Base-by-base conservation (phyloP, 2,797 vertebrate species). In the Furcifer pardalis region DNA sequence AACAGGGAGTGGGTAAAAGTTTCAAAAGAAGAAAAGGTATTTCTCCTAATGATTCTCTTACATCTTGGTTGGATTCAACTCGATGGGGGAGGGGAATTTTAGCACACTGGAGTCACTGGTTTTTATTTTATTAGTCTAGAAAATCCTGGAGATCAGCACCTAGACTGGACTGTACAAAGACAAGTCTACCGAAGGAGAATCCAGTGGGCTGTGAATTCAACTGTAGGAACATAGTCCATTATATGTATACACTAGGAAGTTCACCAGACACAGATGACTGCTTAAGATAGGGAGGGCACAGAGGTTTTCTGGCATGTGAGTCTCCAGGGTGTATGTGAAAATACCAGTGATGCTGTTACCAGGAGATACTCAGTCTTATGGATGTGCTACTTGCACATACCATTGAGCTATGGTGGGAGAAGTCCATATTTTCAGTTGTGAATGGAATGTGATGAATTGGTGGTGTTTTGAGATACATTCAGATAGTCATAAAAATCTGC, bases 201-300 rank as follows among this genome's bases (percentile, higher is more conserved):
- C n/a, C n/a, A 0, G 1, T 10, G 2, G 30, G 9, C 3, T 5
- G 59, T 17, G 7, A 17, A 3, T 30, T 37, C 25, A 19, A 37
- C 4, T 27, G 0, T 30, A 10, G 8, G 30, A 79, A 79, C 13
- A 9, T 46, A n/a, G 27, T 32, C 8, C 30, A 9, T 42, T 56
- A n/a, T 42, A 44, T 65, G 7, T 27, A 19, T 35, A 19, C 15
- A 2, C 46, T 19, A 49, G 32, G 30, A 71, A 56, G 32, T 69
- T 52, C 25, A n/a, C 27, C n/a, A 25, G 4, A 8, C 9, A 62
- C 12, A 2, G 1, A 5, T 15, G 25, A 37, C 21, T 73, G 15
- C 30, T 5, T 79, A 35, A 25, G 63, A 66, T 13, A n/a, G n/a
- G 52, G 77, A 49, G 44, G 9, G 4, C 25, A 40, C 35, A n/a